Percentiles rank a stretch among this genome's conserved stretches.
Evolutionary conservation across 2,797 vertebrate genomes (phyloP).

Genomic region (Tympanoctomys barrerae): DNA sequence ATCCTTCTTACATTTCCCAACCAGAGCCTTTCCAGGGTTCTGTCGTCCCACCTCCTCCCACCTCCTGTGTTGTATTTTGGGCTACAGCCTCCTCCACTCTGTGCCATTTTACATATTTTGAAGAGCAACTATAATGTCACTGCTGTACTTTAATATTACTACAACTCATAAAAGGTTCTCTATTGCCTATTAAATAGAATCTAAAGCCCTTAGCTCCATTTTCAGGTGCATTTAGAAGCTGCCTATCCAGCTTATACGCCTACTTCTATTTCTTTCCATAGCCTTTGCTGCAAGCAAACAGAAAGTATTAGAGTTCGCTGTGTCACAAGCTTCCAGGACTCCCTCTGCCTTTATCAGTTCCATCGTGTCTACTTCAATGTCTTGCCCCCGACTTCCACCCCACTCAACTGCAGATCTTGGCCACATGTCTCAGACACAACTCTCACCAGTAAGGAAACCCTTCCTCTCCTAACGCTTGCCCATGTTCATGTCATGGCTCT

Average conservation of each 20-base stretch:
- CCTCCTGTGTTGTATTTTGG: background rate
- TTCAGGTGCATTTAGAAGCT: background rate
- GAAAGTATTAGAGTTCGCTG: background rate
- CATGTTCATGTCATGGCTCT: background rate
- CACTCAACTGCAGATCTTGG: background rate
- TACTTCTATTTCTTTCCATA: background rate
- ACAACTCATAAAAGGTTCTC: background rate
- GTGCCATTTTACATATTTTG: background rate
- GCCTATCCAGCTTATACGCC: background rate
- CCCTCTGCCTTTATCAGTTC: background rate
- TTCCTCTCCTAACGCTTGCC: background rate
- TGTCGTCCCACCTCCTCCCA: constrained; percentile 27
- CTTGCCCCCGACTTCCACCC: background rate
- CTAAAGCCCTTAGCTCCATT: background rate
- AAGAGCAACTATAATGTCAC: background rate
- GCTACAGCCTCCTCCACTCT: constrained; percentile 56
- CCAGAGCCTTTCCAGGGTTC: constrained; percentile 27
- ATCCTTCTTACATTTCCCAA: constrained; percentile 7
- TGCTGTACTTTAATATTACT: background rate
- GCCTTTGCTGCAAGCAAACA: background rate
- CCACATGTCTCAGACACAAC: background rate
- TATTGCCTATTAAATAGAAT: constrained; percentile 14
- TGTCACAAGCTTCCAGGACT: background rate
- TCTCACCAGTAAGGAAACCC: background rate
- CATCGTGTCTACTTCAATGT: background rate